A percentile compares a stretch with the other conserved stretches of the same genome.
Evolutionary conservation across 1,140 invertebrate species (phyloP).

Genomic region (Sitobion miscanthi): DNA sequence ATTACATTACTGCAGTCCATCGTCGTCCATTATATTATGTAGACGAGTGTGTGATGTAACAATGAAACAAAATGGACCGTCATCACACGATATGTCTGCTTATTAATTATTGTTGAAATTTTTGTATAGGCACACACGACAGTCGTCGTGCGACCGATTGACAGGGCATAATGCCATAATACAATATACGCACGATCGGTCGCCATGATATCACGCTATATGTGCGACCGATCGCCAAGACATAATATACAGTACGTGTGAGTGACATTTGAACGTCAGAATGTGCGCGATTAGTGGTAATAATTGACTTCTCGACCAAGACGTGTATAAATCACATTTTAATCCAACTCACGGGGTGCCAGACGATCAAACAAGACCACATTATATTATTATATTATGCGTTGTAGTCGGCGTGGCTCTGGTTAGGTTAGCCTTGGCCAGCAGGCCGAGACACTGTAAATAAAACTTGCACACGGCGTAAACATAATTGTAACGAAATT

Average conservation of each 20-base stretch:
- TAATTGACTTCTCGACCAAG: background rate
- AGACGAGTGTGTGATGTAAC: background rate
- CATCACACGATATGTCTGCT: background rate
- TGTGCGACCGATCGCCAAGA: no score
- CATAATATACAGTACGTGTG: no score
- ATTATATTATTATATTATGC: background rate
- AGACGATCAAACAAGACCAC: background rate
- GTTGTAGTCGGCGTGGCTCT: background rate
- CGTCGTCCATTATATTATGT: background rate
- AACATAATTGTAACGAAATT: background rate
- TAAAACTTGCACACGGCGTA: background rate
- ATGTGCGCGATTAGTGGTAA: background rate
- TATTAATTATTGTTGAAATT: background rate
- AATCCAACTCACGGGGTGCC: background rate
- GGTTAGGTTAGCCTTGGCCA: background rate
- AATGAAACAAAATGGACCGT: background rate
- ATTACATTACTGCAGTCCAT: background rate
- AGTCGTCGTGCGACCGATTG: background rate
- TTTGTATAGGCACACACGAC: background rate
- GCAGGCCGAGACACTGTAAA: background rate
- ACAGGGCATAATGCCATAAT: no score
- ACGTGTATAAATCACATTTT: background rate
- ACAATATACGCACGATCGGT: no score
- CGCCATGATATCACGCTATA: no score
- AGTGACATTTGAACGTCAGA: no score